phyloP scores from a whole-genome alignment of 2,888 invertebrate genomes.

The Archips xylosteana region DNA sequence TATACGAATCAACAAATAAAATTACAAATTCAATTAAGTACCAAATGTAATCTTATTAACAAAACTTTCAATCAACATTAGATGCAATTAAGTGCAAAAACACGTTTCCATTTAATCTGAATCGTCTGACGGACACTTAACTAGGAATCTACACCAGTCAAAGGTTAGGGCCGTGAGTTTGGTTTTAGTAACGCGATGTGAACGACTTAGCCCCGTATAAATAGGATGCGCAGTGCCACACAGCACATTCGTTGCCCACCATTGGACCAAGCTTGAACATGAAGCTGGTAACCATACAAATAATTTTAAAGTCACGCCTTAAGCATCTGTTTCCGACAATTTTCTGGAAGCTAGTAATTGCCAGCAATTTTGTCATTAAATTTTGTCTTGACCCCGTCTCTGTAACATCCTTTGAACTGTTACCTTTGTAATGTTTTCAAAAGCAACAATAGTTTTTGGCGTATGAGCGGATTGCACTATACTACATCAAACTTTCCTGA shows the following conservation, averaged over 20 bases:
- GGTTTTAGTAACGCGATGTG: conserved; percentile 70
- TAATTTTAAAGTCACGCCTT: background rate
- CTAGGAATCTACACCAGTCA: conserved; percentile 59
- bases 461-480: no score
- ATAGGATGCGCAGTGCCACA: conserved; percentile 67
- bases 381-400: conserved; percentile 23
- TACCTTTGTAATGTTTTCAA: conserved; percentile 26
- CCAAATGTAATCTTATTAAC: background rate
- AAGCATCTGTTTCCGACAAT: conserved; percentile 22
- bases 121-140: conserved; percentile 27
- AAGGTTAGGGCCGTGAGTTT: conserved; percentile 80
- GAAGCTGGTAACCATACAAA: conserved; percentile 73
- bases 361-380: conserved; percentile 24
- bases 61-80: conserved; percentile 6
- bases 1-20: background rate
- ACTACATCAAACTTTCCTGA: no score
- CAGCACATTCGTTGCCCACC: conserved; percentile 71
- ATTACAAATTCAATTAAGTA: background rate
- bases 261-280: conserved; percentile 65
- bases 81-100: conserved; percentile 2
- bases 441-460: no score
- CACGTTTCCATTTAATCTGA: background rate
- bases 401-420: conserved; percentile 24
- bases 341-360: conserved; percentile 16
- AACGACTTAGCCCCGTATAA: conserved; percentile 81